Evolutionary conservation across 2,888 invertebrate genomes (phyloP).

Genomic region (Plebejus argus): DNA sequence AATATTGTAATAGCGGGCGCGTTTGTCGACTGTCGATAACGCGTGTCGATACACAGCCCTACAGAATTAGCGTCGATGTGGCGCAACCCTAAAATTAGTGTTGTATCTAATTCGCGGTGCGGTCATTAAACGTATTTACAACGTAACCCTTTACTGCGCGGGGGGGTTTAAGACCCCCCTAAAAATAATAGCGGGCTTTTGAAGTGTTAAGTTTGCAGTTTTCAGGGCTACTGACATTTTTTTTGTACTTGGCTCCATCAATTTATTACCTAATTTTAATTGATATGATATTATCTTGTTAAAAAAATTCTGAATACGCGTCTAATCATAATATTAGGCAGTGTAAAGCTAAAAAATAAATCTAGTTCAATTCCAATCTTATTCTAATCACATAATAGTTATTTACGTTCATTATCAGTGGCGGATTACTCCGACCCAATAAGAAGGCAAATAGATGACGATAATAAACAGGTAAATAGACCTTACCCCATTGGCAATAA

Average conservation of each 20-base stretch:
- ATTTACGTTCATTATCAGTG: conserved; percentile 16
- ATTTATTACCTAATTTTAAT: not conserved
- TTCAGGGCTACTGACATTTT: not conserved
- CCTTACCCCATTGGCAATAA: conserved; percentile 53
- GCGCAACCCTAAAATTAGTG: conserved; percentile 21
- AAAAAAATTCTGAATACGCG: too few relatives aligned
- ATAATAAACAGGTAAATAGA: conserved; percentile 65
- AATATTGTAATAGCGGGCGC: conserved; percentile 73
- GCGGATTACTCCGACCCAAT: conserved; percentile 36
- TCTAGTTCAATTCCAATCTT: not conserved
- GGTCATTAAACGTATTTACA: conserved; percentile 9
- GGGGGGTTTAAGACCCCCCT: not conserved
- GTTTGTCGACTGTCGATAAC: conserved; percentile 40
- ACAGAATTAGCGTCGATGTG: conserved; percentile 19
- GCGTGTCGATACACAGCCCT: conserved; percentile 24
- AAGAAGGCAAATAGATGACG: conserved; percentile 48
- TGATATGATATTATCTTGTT: too few relatives aligned
- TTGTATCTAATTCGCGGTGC: conserved; percentile 12
- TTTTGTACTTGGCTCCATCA: not conserved
- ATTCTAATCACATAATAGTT: conserved; percentile 10
- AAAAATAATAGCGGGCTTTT: not conserved
- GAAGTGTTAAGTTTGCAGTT: not conserved
- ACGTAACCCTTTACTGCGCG: not conserved
- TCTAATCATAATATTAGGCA: too few relatives aligned
- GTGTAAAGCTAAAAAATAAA: not conserved